Percentiles rank a stretch among this genome's conserved stretches.
Conservation (phyloP, 2,888 invertebrate species). For the Pseudococcus viburni region DNA sequence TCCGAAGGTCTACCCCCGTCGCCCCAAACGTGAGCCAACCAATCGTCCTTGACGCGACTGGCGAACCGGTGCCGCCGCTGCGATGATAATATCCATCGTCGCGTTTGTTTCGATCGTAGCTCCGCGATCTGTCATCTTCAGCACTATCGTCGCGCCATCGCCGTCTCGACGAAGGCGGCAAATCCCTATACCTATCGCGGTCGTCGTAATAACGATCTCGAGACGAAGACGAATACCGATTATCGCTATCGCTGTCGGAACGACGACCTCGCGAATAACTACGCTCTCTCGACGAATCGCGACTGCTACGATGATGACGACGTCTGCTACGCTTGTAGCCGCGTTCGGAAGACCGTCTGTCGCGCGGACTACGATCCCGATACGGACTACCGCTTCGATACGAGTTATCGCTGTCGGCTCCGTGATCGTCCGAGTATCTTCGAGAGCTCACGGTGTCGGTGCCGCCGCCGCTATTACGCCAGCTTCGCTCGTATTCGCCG, state of each 20-base stretch:
- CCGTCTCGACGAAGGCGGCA: constrained; percentile 46
- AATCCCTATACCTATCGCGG: constrained; percentile 1
- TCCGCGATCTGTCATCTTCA: neutral
- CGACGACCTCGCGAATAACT: constrained; percentile 54
- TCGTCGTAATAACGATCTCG: constrained; percentile 60
- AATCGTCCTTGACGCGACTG: constrained; percentile 63
- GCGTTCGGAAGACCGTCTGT: neutral
- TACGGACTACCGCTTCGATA: neutral
- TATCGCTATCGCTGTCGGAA: constrained; percentile 59
- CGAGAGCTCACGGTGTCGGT: neutral
- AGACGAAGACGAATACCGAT: constrained; percentile 43
- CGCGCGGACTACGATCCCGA: constrained; percentile 33
- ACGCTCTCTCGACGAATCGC: constrained; percentile 27
- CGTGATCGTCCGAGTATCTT: constrained; percentile 43
- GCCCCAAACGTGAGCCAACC: constrained; percentile 63
- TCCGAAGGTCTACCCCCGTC: constrained; percentile 39
- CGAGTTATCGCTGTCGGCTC: constrained; percentile 24
- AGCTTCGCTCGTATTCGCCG: neutral
- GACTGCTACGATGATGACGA: neutral
- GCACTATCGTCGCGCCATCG: constrained; percentile 52
- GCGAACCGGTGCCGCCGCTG: constrained; percentile 64
- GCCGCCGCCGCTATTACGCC: neutral
- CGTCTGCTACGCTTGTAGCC: constrained; percentile 7
- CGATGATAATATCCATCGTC: constrained; percentile 58
- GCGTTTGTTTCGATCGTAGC: constrained; percentile 13